These are phyloP conservation scores for Salticus scenicus DNA, from an alignment of 2,888 invertebrate species.

Conservation along the genomic window DNA sequence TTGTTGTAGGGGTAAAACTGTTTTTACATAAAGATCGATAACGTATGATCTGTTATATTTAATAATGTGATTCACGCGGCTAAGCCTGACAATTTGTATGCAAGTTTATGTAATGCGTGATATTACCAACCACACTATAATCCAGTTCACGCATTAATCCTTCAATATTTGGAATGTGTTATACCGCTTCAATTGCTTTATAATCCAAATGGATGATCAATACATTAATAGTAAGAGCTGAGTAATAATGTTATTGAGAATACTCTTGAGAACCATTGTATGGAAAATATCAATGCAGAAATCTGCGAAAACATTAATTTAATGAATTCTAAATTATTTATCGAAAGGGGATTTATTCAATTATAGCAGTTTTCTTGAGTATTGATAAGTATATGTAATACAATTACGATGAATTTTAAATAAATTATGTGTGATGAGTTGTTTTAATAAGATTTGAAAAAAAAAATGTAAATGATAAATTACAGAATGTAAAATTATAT, in stretches of 20 bases:
- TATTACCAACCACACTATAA: conserved; percentile 1
- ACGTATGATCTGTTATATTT: neutral
- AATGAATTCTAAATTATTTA: too few relatives aligned
- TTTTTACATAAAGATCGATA: neutral
- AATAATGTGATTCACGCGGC: neutral
- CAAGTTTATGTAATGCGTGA: conserved; percentile 2
- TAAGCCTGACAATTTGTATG: neutral
- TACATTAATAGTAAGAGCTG: neutral
- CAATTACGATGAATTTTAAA: too few relatives aligned
- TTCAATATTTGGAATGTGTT: conserved; percentile 5
- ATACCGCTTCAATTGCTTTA: conserved; percentile 12
- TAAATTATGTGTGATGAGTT: too few relatives aligned
- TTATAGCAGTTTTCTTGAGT: too few relatives aligned
- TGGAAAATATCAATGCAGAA: neutral
- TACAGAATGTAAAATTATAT: too few relatives aligned
- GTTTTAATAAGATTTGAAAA: too few relatives aligned
- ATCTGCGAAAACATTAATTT: neutral
- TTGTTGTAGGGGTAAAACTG: too few relatives aligned
- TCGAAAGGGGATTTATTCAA: too few relatives aligned
- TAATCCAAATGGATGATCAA: conserved; percentile 3
- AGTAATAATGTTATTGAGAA: neutral
- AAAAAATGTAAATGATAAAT: too few relatives aligned
- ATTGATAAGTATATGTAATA: too few relatives aligned
- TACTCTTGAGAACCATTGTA: neutral
- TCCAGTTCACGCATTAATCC: neutral